Evolutionary conservation across 2,113 vertebrate genomes (phyloP).

Genomic region (Ptychochromis oligacanthus): DNA sequence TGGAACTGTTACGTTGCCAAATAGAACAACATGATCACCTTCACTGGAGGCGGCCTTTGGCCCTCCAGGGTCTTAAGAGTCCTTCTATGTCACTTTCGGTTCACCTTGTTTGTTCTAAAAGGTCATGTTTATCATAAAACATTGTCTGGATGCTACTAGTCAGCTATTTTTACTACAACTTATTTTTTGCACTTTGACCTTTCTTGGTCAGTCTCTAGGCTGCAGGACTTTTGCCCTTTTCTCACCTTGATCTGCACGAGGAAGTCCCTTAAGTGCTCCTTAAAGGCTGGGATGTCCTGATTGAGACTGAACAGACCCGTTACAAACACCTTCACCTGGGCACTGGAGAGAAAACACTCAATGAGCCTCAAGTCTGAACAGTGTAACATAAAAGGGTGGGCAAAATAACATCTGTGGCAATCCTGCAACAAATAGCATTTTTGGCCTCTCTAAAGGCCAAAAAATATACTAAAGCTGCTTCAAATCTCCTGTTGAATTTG

Average conservation of each 20-base stretch:
- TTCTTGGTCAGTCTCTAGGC: not conserved
- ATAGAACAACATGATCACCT: not conserved
- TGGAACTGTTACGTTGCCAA: not conserved
- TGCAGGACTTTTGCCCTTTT: not conserved
- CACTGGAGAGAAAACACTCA: not conserved
- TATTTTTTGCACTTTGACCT: not conserved
- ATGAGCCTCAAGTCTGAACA: not conserved
- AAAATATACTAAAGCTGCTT: not conserved
- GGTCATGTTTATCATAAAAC: no score
- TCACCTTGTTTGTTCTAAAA: no score
- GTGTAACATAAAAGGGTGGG: not conserved
- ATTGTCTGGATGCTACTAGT: no score
- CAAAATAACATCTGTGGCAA: not conserved
- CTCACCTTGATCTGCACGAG: constrained; percentile 98
- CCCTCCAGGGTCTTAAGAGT: no score
- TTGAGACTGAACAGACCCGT: constrained; percentile 99
- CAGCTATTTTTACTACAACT: no score
- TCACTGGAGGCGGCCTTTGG: no score
- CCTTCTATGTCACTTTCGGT: no score
- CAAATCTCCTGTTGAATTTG: not conserved
- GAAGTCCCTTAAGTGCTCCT: constrained; percentile 98
- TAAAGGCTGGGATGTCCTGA: constrained; percentile 99
- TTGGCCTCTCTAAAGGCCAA: no score
- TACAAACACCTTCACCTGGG: constrained; percentile 98
- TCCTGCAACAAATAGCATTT: not conserved